phyloP scores from a whole-genome alignment of 2,797 vertebrate species.

The Cossypha heuglini region DNA sequence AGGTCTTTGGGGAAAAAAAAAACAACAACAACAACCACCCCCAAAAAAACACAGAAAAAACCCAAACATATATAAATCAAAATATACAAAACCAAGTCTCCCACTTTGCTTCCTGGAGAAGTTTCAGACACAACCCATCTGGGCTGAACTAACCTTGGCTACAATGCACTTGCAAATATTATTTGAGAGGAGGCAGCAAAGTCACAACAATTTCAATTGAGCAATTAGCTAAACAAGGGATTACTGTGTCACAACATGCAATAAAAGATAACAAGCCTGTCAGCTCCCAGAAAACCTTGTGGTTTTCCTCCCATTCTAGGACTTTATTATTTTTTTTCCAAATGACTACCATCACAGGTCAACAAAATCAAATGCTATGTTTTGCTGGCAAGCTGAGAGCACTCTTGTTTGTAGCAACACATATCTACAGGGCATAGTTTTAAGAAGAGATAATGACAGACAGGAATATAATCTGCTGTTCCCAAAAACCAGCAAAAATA shows the following conservation, averaged over 20 bases:
- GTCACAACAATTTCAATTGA: constrained; percentile 15
- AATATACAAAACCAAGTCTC: not conserved
- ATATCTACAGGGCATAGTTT: not conserved
- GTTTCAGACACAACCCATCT: not conserved
- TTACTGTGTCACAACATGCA: constrained; percentile 1
- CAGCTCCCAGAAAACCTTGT: not conserved
- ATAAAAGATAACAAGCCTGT: not conserved
- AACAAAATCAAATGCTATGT: not conserved
- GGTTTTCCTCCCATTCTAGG: not conserved
- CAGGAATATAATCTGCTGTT: not conserved
- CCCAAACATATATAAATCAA: not conserved
- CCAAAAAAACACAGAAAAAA: not conserved
- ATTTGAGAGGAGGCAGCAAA: constrained; percentile 25
- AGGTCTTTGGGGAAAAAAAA: accelerated
- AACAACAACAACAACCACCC: accelerated
- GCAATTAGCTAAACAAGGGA: constrained; percentile 1
- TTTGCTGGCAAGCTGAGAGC: not conserved
- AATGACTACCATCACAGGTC: not conserved
- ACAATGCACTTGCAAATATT: not conserved
- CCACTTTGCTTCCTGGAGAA: not conserved
- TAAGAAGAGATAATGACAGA: not conserved
- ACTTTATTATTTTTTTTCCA: not conserved
- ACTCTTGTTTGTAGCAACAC: not conserved
- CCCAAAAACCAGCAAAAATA: not conserved
- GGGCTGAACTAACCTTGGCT: not conserved